Conservation (phyloP, 2,888 invertebrate genomes). For the Acanthosepion pharaonis region DNA sequence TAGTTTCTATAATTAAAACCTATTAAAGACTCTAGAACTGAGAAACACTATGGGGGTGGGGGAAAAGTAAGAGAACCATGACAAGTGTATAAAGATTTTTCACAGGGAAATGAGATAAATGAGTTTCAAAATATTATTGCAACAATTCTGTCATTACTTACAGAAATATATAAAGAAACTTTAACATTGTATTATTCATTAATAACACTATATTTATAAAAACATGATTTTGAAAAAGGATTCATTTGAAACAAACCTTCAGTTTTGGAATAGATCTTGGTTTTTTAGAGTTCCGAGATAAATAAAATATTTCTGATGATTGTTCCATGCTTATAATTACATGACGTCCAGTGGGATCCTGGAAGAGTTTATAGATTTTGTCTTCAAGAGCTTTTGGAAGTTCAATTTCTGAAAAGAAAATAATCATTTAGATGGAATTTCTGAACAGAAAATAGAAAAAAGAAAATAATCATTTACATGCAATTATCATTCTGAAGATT, state of each 20-base stretch:
- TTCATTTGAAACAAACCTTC: constrained; percentile 63
- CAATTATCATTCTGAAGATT: neutral
- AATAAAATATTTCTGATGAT: constrained; percentile 84
- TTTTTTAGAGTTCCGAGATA: constrained; percentile 85
- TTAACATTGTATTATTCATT: neutral
- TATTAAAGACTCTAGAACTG: too few relatives aligned
- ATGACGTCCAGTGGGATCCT: constrained; percentile 91
- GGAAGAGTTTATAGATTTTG: constrained; percentile 78
- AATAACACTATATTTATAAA: neutral
- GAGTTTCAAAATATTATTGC: too few relatives aligned
- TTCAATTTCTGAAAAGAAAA: constrained; percentile 80
- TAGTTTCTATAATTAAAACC: too few relatives aligned
- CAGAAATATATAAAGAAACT: neutral
- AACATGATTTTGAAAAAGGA: neutral
- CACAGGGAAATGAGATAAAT: too few relatives aligned
- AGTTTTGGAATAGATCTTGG: constrained; percentile 79
- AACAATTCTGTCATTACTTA: too few relatives aligned
- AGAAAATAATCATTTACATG: constrained; percentile 37
- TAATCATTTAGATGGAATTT: neutral
- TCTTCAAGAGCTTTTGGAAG: constrained; percentile 78
- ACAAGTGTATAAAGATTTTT: too few relatives aligned
- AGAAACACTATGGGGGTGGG: too few relatives aligned
- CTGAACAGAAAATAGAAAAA: constrained; percentile 55
- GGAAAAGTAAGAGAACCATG: too few relatives aligned
- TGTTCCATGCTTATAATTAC: constrained; percentile 83